Evolutionary conservation across 2,797 vertebrate genomes (phyloP).

Genomic region (Peromyscus eremicus): DNA sequence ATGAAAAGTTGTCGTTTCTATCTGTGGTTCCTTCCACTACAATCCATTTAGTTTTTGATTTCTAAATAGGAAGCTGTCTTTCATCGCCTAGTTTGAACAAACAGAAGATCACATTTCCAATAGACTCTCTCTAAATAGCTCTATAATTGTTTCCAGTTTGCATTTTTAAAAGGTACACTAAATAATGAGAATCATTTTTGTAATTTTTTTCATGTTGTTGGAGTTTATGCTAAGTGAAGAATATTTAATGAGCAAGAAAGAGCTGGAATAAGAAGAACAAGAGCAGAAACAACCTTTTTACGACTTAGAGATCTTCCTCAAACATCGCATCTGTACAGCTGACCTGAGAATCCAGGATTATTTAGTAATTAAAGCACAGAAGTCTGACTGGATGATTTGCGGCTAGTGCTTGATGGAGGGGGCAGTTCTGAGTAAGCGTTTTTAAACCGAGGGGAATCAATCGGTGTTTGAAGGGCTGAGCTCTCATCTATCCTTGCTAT

Average conservation of each 20-base stretch:
- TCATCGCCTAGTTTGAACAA: conserved; percentile 68
- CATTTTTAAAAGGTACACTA: conserved; percentile 43
- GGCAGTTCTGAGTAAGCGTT: background rate
- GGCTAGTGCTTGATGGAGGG: background rate
- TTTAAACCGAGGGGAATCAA: background rate
- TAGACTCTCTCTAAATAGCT: conserved; percentile 71
- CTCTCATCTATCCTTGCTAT: background rate
- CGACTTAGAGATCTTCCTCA: background rate
- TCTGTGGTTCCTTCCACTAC: conserved; percentile 6
- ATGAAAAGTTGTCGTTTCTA: conserved; percentile 40
- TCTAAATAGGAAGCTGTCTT: conserved; percentile 73
- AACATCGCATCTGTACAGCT: background rate
- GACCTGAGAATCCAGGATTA: background rate
- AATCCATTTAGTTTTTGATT: conserved; percentile 63
- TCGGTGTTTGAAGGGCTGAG: background rate
- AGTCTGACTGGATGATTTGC: background rate
- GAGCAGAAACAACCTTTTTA: background rate
- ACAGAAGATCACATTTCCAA: conserved; percentile 73
- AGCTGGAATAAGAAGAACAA: conserved; percentile 18
- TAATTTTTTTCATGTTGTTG: conserved; percentile 37
- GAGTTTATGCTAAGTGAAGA: conserved; percentile 6
- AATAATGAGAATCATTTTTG: conserved; percentile 61
- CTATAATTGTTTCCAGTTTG: conserved; percentile 78
- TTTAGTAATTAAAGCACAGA: background rate
- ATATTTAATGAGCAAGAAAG: conserved; percentile 6